Base-by-base conservation (phyloP, 2,797 vertebrate genomes). In the Ptychadena robeensis region DNA sequence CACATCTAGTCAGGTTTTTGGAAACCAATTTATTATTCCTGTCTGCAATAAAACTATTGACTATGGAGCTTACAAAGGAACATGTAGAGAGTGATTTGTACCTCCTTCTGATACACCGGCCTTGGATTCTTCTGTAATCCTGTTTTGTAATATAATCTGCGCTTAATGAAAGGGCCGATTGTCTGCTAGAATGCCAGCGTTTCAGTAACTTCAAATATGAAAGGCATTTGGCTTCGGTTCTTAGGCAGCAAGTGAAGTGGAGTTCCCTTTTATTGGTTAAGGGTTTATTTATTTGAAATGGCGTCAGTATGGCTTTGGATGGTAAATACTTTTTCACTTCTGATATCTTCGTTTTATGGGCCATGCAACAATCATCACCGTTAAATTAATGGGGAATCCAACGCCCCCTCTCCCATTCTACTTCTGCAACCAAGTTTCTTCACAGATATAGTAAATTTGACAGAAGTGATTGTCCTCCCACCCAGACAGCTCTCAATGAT, bases 191-290 rank as follows among this genome's bases (percentile, higher is more conserved):
- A 68, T 71, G n/a, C 34, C 37, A 82, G 37, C 6, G 57, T 30
- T 37, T 71, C 73, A 71, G 35, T 71, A 27, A 40, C 81, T 77
- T 67, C 37, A 82, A 82, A 64, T 77, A 77, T 77, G 73, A 77
- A 48, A 44, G 81, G 81, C 57, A 77, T 82, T 77, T 70, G 59
- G 64, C 35, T 32, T 28, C 70, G 73, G 28, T 80, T 68, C 53
- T 81, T 64, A 38, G 31, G 37, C 14, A 73, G 79, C 59, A 22
- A 70, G 67, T 71, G 65, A 61, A 61, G 22, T 68, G 15, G 32
- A 11, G 66, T 25, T 6, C 34, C 22, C 9, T 38, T 37, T 69
- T 38, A 9, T 40, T 15, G 6, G 3, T n/a, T 4, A n/a, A n/a
- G n/a, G n/a, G n/a, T n/a, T 14, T 27, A 10, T 61, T 9, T 8